These are phyloP conservation scores for Brachyrhaphis roseni DNA, from an alignment of 2,797 vertebrate species.

Conservation along the genomic window DNA sequence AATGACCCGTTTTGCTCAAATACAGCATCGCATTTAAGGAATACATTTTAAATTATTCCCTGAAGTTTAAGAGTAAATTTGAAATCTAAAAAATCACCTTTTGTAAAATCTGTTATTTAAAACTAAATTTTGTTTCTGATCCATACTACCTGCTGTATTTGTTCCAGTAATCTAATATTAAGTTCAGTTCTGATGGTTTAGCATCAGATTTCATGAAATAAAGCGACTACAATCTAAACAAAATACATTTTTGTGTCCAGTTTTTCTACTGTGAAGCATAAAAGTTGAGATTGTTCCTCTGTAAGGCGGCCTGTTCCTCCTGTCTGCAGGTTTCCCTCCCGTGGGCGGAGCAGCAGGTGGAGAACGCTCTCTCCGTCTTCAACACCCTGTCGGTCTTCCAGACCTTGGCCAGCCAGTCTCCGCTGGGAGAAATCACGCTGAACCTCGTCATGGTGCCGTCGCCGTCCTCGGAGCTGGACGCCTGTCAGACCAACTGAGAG, in stretches of 20 bases:
- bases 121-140: not conserved
- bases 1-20: no score
- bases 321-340: conserved; percentile 71
- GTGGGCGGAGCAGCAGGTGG: conserved; percentile 76
- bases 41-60: not conserved
- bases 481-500: not conserved
- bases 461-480: not conserved
- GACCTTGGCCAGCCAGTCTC: conserved; percentile 77
- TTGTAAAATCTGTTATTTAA: no score
- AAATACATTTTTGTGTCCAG: not conserved
- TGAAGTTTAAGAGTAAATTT: not conserved
- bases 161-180: not conserved
- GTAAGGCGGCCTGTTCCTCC: not conserved
- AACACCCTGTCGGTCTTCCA: conserved; percentile 69
- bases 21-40: no score
- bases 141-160: not conserved
- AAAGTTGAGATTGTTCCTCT: not conserved
- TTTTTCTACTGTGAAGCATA: not conserved
- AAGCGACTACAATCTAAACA: no score
- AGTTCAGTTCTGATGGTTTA: not conserved
- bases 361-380: conserved; percentile 42
- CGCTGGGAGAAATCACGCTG: conserved; percentile 77
- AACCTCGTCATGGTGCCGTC: conserved; percentile 69
- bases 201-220: not conserved
- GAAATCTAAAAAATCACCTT: not conserved